Evolutionary conservation across 2,113 vertebrate genomes (phyloP).

Genomic region (Sinosuthora webbiana): DNA sequence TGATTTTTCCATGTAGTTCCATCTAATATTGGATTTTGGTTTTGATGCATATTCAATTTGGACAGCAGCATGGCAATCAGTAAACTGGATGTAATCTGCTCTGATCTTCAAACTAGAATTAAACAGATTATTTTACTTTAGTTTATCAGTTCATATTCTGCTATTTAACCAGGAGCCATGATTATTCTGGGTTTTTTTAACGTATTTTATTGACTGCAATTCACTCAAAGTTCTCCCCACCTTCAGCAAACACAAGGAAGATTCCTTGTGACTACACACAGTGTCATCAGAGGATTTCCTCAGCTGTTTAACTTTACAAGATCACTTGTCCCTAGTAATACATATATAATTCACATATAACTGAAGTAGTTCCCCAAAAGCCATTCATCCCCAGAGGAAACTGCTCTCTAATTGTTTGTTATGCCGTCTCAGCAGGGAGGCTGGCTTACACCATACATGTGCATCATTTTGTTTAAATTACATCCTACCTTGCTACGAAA

Average conservation of each 20-base stretch:
- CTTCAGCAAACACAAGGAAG: neutral
- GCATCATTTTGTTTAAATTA: constrained; percentile 44
- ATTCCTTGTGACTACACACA: neutral
- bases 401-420: constrained; percentile 26
- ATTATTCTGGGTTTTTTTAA: neutral
- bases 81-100: neutral
- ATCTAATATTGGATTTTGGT: neutral
- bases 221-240: neutral
- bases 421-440: neutral
- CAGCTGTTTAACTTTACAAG: neutral
- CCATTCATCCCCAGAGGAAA: constrained; percentile 10
- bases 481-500: constrained; percentile 19
- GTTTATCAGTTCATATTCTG: neutral
- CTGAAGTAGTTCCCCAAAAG: neutral
- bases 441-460: neutral
- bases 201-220: neutral
- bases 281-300: constrained; percentile 2
- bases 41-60: neutral
- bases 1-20: neutral
- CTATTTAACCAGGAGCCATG: neutral
- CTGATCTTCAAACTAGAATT: neutral
- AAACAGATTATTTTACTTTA: neutral
- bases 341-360: constrained; percentile 31
- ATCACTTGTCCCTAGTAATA: constrained; percentile 27
- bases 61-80: neutral